Evolutionary conservation across 2,888 invertebrate species (phyloP), one percentile per base, ranked within the genome.

Genomic region (Luperina nickerlii): DNA sequence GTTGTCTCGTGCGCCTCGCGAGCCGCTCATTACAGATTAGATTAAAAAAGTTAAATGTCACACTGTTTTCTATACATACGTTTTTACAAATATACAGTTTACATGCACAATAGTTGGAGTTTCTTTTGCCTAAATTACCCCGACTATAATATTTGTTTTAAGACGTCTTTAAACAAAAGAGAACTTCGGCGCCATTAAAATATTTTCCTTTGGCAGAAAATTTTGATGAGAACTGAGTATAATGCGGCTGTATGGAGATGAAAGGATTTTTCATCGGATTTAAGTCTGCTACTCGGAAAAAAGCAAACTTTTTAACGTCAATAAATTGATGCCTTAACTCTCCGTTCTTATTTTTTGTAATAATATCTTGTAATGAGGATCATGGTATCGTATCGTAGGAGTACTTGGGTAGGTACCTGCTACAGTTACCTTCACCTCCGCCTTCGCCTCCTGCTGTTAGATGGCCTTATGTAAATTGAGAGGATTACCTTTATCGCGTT

Each of bases 401-500:
- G 32, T 9, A 20, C 32, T 32, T 20, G 18, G 75, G 78, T 78
- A 75, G 74, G 74, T 78, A 75, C 74, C 75, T 79, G 74, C 62
- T 72, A 13, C 7, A 48, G 20, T 13, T 62, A 70, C 20, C 24
- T 74, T 38, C 71, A 78, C 82, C 77, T n/a, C n/a, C n/a, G n/a
- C n/a, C n/a, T n/a, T n/a, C 83, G 63, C 79, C 84, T 62, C 73
- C 73, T 72, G 81, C 75, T 79, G 81, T 73, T 78, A 81, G 65
- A 78, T 89, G 87, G 90, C 90, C 90, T 91, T 93, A 94, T 94
- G 93, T 91, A 94, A 94, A 95, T 94, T 93, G 92, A 87, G 76
- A 78, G 92, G 92, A 94, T 95, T 93, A 94, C 91, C 91, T 92
- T 92, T 91, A 92, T 92, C 92, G 82, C 88, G 88, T 90, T 89